Percentiles rank a stretch among this genome's conserved stretches.
Evolutionary conservation across 1,140 invertebrate genomes (phyloP).

Genomic region (Tetraneura akinire): DNA sequence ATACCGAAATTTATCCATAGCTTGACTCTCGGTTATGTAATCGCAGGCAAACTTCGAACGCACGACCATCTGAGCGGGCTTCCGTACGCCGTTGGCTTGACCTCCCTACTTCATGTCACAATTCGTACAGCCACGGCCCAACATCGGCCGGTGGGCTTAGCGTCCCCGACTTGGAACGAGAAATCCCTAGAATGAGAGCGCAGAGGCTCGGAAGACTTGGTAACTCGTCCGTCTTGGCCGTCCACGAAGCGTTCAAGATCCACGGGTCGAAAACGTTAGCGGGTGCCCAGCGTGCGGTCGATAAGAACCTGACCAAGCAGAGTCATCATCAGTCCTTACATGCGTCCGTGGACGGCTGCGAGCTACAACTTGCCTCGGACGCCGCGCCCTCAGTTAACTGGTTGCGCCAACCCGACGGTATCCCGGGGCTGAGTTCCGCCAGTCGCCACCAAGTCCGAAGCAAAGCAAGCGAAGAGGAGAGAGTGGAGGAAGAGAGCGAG

Average conservation of each 20-base stretch:
- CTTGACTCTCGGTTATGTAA: no score
- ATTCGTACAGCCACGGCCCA: no score
- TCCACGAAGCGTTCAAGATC: neutral
- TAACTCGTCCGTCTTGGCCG: neutral
- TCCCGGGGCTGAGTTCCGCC: no score
- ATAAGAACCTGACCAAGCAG: neutral
- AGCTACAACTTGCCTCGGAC: neutral
- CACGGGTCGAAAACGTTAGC: neutral
- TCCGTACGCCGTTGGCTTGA: no score
- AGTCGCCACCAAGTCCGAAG: no score
- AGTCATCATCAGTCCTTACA: neutral
- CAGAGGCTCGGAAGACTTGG: neutral
- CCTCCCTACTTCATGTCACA: no score
- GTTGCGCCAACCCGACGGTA: neutral
- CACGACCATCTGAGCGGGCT: no score
- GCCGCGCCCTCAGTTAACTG: no score
- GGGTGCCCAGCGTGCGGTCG: no score
- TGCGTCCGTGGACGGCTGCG: neutral
- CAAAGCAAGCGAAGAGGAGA: no score
- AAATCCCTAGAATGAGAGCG: accelerated
- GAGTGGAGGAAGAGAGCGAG: no score
- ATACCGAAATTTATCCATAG: neutral
- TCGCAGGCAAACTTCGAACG: no score
- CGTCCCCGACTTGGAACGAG: neutral
- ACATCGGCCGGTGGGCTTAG: neutral